Conservation (phyloP, 2,888 invertebrate species). For the Drosophila histrio region DNA sequence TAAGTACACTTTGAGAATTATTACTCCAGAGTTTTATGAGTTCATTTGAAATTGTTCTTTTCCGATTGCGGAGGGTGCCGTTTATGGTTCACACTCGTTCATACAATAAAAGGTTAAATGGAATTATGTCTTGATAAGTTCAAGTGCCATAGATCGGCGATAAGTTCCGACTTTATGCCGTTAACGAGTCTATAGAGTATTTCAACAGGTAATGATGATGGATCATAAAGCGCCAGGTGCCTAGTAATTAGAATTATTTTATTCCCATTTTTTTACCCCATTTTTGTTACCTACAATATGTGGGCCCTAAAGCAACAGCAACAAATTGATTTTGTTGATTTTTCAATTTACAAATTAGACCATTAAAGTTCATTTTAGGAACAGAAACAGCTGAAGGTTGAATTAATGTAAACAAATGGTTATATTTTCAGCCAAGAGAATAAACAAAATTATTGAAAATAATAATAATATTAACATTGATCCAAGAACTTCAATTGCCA, state of each 20-base stretch:
- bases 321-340: conserved; percentile 26
- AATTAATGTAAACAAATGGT: conserved; percentile 36
- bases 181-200: conserved; percentile 24
- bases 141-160: conserved; percentile 52
- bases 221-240: conserved; percentile 41
- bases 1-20: conserved; percentile 12
- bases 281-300: neutral
- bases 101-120: conserved; percentile 55
- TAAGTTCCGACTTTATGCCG: conserved; percentile 32
- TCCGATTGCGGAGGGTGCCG: conserved; percentile 7
- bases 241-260: conserved; percentile 32
- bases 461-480: conserved; percentile 44
- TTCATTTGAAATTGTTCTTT: neutral
- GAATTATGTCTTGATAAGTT: conserved; percentile 58
- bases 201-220: conserved; percentile 4
- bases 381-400: conserved; percentile 49
- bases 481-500: neutral
- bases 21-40: conserved; percentile 29
- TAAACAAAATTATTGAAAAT: neutral
- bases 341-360: conserved; percentile 15
- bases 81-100: conserved; percentile 19
- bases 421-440: neutral
- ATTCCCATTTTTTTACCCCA: neutral
- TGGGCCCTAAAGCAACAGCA: conserved; percentile 17
- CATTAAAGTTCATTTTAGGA: conserved; percentile 10